phyloP scores from a whole-genome alignment of 2,797 vertebrate genomes.

The Leptatherina wallacei region DNA sequence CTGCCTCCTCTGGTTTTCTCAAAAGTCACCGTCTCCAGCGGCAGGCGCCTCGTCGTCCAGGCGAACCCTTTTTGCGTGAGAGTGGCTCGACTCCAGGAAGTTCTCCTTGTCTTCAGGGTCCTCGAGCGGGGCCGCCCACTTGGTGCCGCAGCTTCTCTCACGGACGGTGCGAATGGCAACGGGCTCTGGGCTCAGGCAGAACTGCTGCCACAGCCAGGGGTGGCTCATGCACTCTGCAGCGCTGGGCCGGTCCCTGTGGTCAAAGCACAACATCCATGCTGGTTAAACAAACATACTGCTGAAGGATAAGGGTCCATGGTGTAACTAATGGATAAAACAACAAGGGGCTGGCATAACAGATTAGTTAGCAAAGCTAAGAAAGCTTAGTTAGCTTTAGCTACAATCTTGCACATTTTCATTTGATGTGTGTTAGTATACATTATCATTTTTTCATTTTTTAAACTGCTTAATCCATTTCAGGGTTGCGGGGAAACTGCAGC shows the following conservation, averaged over 20 bases:
- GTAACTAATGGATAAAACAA: too few relatives aligned
- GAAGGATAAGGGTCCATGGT: too few relatives aligned
- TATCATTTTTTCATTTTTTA: too few relatives aligned
- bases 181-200: conserved; percentile 74
- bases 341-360: too few relatives aligned
- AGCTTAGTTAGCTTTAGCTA: too few relatives aligned
- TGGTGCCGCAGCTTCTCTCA: conserved; percentile 81
- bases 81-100: conserved; percentile 86
- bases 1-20: conserved; percentile 18
- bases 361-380: too few relatives aligned
- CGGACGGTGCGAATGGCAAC: conserved; percentile 59
- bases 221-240: conserved; percentile 92
- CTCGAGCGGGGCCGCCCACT: conserved; percentile 81
- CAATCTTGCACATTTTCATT: too few relatives aligned
- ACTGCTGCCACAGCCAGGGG: conserved; percentile 90
- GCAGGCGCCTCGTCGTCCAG: conserved; percentile 80
- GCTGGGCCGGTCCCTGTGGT: conserved; percentile 88
- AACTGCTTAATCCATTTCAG: too few relatives aligned
- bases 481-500: too few relatives aligned
- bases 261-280: conserved; percentile 1
- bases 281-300: not conserved
- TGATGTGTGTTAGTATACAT: too few relatives aligned
- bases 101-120: conserved; percentile 94
- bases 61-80: conserved; percentile 88
- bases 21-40: conserved; percentile 69